Evolutionary conservation across 1,140 invertebrate species (phyloP), one percentile per base, ranked within the genome.

Genomic region (Drosophila biarmipes): DNA sequence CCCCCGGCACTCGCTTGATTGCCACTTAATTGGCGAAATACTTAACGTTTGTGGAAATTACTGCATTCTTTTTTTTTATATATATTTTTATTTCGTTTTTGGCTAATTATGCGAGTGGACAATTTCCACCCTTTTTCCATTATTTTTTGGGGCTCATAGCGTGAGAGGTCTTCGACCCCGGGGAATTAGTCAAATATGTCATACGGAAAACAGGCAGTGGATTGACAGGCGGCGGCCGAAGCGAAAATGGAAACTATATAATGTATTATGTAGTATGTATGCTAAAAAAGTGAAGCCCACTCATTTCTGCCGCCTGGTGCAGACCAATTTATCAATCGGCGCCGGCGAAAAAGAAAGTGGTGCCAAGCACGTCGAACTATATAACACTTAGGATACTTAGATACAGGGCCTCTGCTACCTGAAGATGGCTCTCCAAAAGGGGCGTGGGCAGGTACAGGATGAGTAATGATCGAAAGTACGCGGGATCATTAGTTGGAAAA

Each of bases 11-110:
- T 73, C 43, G 68, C 17, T 71, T 86, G 81, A 86, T 85, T 85
- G 73, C 68, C 67, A 74, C 81, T 78, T 85, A 86, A 85, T 77
- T 86, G 80, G 81, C 81, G 55, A 86, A 77, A 77, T 74, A 61
- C 67, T 49, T 34, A 40, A 67, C 73, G 58, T 57, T 40, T 29
- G 24, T 68, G 17, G 40, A 51, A 58, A 24, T 49, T 34, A 12
- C n/a, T 64, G 43, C 19, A 48, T 72, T 46, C 71, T 55, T 24
- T 56, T 27, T 17, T 17, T 34, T 7, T 29, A 10, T 46, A n/a
- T n/a, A n/a, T 27, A 7, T 31, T 31, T 31, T 31, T 34, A 42
- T 55, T 53, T 42, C 29, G 38, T 58, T 79, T 76, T 85, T 80
- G 49, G 66, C 77, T 80, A 85, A 85, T 86, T 80, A 85, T 86